Percentiles rank a stretch among this genome's conserved stretches.
These are phyloP conservation scores for Psix sp. DNA, from an alignment of 1,140 invertebrate species.

Conservation along the genomic window DNA sequence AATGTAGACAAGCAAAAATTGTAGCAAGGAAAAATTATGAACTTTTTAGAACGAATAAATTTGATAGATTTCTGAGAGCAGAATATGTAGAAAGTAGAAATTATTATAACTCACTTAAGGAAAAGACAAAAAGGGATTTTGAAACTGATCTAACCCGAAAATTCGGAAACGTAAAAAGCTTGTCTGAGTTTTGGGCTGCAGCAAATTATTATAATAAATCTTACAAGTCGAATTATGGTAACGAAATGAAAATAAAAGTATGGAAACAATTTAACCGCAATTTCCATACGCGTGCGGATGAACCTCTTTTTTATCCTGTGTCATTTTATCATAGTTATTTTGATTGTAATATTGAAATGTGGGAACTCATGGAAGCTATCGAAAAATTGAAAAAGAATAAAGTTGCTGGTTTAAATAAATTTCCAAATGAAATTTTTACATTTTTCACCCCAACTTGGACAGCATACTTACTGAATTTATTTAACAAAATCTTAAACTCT, in stretches of 20 bases:
- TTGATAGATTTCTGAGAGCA: neutral
- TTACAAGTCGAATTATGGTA: neutral
- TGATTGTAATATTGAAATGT: neutral
- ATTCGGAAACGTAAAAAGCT: neutral
- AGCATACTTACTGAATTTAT: neutral
- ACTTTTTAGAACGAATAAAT: neutral
- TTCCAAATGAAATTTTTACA: neutral
- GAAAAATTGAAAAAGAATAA: neutral
- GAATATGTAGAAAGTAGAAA: constrained; percentile 1
- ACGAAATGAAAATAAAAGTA: neutral
- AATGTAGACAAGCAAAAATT: neutral
- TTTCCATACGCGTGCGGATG: neutral
- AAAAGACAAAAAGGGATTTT: neutral
- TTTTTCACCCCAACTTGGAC: neutral
- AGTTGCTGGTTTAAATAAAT: neutral
- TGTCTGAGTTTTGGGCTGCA: neutral
- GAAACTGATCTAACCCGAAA: neutral
- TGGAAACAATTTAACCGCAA: constrained; percentile 1
- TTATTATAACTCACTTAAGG: neutral
- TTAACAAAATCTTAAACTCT: neutral
- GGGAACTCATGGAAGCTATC: neutral
- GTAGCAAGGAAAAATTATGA: neutral
- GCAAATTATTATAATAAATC: neutral
- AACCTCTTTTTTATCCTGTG: neutral
- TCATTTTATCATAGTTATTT: neutral